These are phyloP conservation scores for Leptinotarsa tumamoca DNA, from an alignment of 2,888 invertebrate species.

Conservation along the genomic window DNA sequence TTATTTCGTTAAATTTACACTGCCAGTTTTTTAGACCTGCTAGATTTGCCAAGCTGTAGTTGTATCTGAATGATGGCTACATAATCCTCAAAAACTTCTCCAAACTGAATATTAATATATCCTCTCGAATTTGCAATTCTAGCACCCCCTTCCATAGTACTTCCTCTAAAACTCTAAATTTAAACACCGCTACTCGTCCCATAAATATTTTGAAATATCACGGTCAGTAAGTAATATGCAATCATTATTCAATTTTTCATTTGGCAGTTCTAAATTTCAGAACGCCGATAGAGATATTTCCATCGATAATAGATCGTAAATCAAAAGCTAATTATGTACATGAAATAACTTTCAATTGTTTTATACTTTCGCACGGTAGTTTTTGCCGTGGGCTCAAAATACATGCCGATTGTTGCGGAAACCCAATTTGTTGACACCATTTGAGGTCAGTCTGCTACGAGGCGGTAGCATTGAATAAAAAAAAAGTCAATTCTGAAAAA, in stretches of 20 bases:
- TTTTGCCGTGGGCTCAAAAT: constrained; percentile 34
- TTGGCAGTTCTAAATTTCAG: constrained; percentile 34
- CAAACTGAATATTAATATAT: neutral
- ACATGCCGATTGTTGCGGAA: constrained; percentile 20
- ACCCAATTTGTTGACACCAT: constrained; percentile 38
- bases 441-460: constrained; percentile 19
- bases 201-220: constrained; percentile 32
- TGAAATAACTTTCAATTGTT: constrained; percentile 47
- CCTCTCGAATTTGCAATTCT: neutral
- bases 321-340: constrained; percentile 50
- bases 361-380: constrained; percentile 51
- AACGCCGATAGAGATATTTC: constrained; percentile 46
- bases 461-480: neutral
- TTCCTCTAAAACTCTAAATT: neutral
- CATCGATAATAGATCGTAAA: constrained; percentile 47
- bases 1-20: no score
- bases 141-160: neutral
- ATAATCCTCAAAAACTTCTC: neutral
- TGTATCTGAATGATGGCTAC: no score
- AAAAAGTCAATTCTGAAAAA: no score
- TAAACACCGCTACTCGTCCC: constrained; percentile 19
- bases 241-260: constrained; percentile 33
- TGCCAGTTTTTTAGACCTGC: no score
- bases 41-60: no score
- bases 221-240: constrained; percentile 27